Conservation (phyloP, 1,140 invertebrate genomes). For the Neodiprion lecontei region DNA sequence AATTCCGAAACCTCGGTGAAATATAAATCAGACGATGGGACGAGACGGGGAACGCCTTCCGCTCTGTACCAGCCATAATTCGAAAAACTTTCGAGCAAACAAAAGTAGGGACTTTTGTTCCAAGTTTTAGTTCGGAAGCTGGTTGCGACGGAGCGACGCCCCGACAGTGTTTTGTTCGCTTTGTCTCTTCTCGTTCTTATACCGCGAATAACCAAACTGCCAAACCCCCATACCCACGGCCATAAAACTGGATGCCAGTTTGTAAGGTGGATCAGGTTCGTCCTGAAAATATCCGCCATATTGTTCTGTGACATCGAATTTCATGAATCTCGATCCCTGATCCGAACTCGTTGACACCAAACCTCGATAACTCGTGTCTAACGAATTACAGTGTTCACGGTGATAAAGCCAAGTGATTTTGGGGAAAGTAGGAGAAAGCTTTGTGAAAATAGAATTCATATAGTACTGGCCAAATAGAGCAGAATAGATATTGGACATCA, state of each 20-base stretch:
- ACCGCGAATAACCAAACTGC: slow-evolving; percentile 39
- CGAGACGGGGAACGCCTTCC: slow-evolving; percentile 27
- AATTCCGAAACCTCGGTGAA: slow-evolving; percentile 47
- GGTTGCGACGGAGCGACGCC: slow-evolving; percentile 54
- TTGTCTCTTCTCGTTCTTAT: slow-evolving; percentile 57
- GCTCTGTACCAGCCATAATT: slow-evolving; percentile 47
- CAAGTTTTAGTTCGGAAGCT: slow-evolving; percentile 53
- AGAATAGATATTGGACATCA: no score
- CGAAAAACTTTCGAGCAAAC: slow-evolving; percentile 58
- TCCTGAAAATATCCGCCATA: no score
- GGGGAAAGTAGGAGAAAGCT: no score
- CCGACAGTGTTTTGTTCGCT: slow-evolving; percentile 58
- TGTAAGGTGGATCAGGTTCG: no score
- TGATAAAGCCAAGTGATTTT: no score
- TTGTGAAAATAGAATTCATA: no score
- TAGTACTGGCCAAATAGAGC: no score
- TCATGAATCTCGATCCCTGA: no score
- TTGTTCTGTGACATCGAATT: no score
- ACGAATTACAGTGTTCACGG: no score
- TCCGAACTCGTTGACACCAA: no score
- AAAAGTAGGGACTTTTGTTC: slow-evolving; percentile 61
- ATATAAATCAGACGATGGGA: slow-evolving; percentile 45
- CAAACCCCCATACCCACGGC: slow-evolving; percentile 6
- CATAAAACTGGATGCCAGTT: background rate
- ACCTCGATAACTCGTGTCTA: no score